A percentile compares a stretch with the other conserved stretches of the same genome.
Evolutionary conservation across 2,797 vertebrate genomes (phyloP).

Genomic region (Prunella strophiata): DNA sequence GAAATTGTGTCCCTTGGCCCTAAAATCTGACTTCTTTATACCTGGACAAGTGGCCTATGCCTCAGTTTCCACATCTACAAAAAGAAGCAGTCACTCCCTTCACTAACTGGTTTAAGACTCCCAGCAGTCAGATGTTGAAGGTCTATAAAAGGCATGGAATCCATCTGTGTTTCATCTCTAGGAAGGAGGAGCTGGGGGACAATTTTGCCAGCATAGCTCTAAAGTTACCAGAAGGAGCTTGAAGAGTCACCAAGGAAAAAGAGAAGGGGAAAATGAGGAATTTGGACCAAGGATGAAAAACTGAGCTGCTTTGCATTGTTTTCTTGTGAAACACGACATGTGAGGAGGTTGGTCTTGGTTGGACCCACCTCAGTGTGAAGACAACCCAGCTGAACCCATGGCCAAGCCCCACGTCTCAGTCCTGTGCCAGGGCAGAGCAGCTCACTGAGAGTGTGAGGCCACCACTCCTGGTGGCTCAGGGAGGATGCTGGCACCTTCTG

Average conservation of each 20-base stretch:
- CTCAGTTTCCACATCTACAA: neutral
- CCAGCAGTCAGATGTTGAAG: neutral
- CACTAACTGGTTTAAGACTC: neutral
- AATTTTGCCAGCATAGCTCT: neutral
- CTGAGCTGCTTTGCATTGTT: neutral
- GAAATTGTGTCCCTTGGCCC: neutral
- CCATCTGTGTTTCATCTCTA: neutral
- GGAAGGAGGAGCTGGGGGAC: slow-evolving; percentile 9
- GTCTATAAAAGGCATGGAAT: neutral
- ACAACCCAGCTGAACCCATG: neutral
- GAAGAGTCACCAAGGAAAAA: neutral
- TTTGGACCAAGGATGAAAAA: neutral
- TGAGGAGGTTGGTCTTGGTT: neutral
- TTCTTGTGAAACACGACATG: accelerated
- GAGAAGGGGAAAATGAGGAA: neutral
- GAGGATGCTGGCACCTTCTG: neutral
- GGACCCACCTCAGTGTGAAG: neutral
- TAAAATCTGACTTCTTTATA: neutral
- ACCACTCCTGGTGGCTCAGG: neutral
- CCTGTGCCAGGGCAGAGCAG: neutral
- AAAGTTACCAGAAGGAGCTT: neutral
- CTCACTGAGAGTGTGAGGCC: accelerated
- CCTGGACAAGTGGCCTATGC: neutral
- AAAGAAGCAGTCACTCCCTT: neutral
- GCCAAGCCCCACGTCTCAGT: accelerated